A percentile compares a stretch with the other conserved stretches of the same genome.
Conservation (phyloP, 2,797 vertebrate genomes). For the Enteromius paludinosus region DNA sequence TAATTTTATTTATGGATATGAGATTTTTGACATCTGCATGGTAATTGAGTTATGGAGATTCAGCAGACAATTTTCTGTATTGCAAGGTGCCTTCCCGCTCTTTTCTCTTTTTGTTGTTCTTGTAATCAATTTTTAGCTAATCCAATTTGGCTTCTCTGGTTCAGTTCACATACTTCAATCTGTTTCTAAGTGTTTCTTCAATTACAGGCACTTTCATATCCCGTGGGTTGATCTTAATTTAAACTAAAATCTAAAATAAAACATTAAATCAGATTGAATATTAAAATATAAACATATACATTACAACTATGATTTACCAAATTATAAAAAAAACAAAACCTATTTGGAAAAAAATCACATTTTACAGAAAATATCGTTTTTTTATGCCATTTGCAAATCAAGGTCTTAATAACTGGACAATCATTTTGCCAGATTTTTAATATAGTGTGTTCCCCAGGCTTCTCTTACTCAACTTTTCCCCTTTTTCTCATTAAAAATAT, state of each 20-base stretch:
- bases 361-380: background rate
- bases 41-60: slow-evolving; percentile 24
- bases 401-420: background rate
- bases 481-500: slow-evolving; percentile 18
- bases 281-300: background rate
- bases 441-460: slow-evolving; percentile 1
- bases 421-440: background rate
- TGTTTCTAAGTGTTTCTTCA: slow-evolving; percentile 12
- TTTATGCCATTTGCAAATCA: background rate
- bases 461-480: background rate
- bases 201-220: background rate
- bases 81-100: background rate
- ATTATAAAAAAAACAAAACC: background rate
- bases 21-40: slow-evolving; percentile 36
- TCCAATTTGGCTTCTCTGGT: slow-evolving; percentile 18
- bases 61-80: background rate
- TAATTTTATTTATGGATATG: slow-evolving; percentile 38
- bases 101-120: slow-evolving; percentile 21
- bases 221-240: background rate
- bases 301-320: background rate
- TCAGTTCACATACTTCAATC: slow-evolving; percentile 25
- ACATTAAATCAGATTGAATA: background rate
- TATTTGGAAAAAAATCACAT: background rate
- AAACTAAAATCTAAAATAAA: background rate
- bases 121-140: slow-evolving; percentile 14